Evolutionary conservation across 2,888 invertebrate genomes (phyloP).

Genomic region (Ellobium chinense): DNA sequence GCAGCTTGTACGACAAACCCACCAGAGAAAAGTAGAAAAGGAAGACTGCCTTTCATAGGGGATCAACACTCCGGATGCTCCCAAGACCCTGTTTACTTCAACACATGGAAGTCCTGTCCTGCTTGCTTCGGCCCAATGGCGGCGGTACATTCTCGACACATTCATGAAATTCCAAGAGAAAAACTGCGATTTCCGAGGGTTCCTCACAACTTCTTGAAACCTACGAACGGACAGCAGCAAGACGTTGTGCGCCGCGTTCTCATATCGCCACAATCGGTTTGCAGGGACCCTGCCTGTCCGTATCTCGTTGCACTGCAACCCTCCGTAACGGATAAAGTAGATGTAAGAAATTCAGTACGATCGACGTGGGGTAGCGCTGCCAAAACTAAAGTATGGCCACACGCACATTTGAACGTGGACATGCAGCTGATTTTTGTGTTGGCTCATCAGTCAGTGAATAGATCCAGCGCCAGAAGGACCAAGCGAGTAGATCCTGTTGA

Average conservation of each 20-base stretch:
- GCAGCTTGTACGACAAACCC: neutral
- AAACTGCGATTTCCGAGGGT: neutral
- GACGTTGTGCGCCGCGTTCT: neutral
- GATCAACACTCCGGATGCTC: neutral
- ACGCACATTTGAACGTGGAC: slow-evolving; percentile 21
- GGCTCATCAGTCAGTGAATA: neutral
- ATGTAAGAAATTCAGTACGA: neutral
- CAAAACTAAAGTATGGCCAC: slow-evolving; percentile 19
- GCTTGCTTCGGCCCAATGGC: neutral
- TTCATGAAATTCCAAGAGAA: neutral
- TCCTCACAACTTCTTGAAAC: neutral
- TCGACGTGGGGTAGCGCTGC: slow-evolving; percentile 32
- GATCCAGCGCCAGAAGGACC: neutral
- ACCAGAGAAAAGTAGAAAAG: neutral
- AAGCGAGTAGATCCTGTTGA: neutral
- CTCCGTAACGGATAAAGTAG: neutral
- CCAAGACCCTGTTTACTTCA: neutral
- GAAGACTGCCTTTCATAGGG: neutral
- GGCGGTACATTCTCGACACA: neutral
- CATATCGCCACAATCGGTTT: slow-evolving; percentile 16
- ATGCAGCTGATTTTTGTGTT: slow-evolving; percentile 12
- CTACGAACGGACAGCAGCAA: neutral
- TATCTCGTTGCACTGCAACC: slow-evolving; percentile 11
- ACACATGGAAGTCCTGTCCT: neutral
- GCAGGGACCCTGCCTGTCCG: neutral